Evolutionary conservation across 1,140 invertebrate species (phyloP).

Genomic region (Ylistrum balloti): DNA sequence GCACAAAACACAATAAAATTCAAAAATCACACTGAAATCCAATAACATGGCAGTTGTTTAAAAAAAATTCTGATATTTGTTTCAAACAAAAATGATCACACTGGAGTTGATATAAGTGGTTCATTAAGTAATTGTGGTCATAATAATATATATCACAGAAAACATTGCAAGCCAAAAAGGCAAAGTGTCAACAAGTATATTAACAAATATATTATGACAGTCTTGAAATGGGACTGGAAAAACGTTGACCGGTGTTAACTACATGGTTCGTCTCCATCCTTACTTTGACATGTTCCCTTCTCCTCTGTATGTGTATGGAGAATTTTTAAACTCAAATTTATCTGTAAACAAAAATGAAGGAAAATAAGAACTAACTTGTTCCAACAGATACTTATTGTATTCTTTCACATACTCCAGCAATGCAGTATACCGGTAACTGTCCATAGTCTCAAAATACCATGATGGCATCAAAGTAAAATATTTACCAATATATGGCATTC

Average conservation of each 20-base stretch:
- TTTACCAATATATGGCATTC: too few species aligned
- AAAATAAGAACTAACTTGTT: neutral
- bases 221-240: neutral
- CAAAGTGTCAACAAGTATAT: constrained; percentile 5
- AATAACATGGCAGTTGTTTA: constrained; percentile 19
- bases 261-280: neutral
- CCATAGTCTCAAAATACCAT: too few species aligned
- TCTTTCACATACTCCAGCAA: too few species aligned
- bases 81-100: neutral
- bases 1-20: constrained; percentile 6
- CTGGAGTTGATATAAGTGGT: constrained; percentile 8
- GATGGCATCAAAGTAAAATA: too few species aligned
- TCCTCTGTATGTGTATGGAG: neutral
- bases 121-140: constrained; percentile 10
- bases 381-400: too few species aligned
- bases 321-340: constrained; percentile 2
- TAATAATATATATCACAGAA: constrained; percentile 25
- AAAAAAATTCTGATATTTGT: neutral
- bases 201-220: constrained; percentile 30
- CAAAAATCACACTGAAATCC: neutral
- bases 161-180: constrained; percentile 38
- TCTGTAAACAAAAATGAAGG: neutral
- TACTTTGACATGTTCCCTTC: neutral
- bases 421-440: too few species aligned
- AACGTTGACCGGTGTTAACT: neutral